Evolutionary conservation across 1,140 invertebrate species (phyloP).

Genomic region (Bombyx mandarina): DNA sequence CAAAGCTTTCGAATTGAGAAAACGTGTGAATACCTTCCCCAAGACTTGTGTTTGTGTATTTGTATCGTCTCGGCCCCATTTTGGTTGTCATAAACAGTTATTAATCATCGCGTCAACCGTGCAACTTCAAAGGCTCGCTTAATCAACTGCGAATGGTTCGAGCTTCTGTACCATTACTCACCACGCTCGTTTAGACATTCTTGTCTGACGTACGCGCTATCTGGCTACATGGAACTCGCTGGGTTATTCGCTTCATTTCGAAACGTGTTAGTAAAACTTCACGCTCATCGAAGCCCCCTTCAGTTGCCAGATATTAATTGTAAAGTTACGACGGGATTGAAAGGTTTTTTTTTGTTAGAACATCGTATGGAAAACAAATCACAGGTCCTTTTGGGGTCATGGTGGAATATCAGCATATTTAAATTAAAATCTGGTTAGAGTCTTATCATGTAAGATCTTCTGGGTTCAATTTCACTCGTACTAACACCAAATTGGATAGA

Average conservation of each 20-base stretch:
- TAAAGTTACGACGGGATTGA: too few species aligned
- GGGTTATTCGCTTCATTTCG: constrained; percentile 2
- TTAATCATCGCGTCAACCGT: constrained; percentile 44
- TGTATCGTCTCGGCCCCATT: constrained; percentile 21
- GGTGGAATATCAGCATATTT: too few species aligned
- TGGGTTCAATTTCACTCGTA: too few species aligned
- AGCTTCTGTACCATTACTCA: constrained; percentile 42
- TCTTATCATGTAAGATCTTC: too few species aligned
- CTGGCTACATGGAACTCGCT: constrained; percentile 30
- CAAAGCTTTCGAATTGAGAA: too few species aligned
- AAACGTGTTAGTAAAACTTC: constrained; percentile 1
- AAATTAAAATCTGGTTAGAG: too few species aligned
- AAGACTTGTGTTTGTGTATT: constrained; percentile 20
- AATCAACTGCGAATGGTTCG: constrained; percentile 51
- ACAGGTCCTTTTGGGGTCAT: too few species aligned
- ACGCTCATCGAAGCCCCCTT: neutral
- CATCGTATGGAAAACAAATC: too few species aligned
- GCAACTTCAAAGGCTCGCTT: constrained; percentile 44
- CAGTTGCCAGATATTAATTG: too few species aligned
- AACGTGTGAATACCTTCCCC: constrained; percentile 5
- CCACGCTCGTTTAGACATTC: constrained; percentile 37
- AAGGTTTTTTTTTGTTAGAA: too few species aligned
- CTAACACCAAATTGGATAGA: too few species aligned
- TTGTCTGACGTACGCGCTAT: constrained; percentile 32
- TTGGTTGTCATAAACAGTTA: constrained; percentile 46